Conservation (phyloP, 1,140 invertebrate species). For the Magallana angulata region DNA sequence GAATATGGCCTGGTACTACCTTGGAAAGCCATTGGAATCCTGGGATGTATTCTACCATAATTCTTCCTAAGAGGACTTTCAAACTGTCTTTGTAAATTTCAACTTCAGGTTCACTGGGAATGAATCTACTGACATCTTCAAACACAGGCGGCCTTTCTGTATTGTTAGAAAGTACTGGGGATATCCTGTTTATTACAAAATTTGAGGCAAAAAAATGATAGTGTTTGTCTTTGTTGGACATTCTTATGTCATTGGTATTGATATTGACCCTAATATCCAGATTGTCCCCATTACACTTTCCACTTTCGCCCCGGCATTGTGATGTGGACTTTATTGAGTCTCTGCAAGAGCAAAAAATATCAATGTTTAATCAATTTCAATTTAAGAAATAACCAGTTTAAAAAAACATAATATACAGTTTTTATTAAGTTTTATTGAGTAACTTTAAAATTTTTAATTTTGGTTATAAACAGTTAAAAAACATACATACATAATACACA, state of each 20-base stretch:
- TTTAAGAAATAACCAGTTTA: too few species aligned
- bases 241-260: conserved; percentile 45
- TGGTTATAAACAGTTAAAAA: too few species aligned
- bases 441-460: too few species aligned
- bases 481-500: too few species aligned
- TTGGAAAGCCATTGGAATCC: not conserved
- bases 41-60: too few species aligned
- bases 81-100: not conserved
- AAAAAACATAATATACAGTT: not conserved
- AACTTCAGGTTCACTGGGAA: not conserved
- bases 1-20: conserved; percentile 31
- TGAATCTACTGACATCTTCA: not conserved
- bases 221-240: conserved; percentile 32
- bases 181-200: not conserved
- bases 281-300: conserved; percentile 52
- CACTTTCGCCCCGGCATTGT: conserved; percentile 42
- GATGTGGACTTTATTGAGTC: conserved; percentile 46
- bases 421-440: too few species aligned
- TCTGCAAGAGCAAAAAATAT: not conserved
- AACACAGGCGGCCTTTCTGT: not conserved
- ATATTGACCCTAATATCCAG: conserved; percentile 37
- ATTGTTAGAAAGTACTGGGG: not conserved
- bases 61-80: not conserved
- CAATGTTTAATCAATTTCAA: too few species aligned
- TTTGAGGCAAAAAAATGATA: conserved; percentile 46